These are phyloP conservation scores for Cactoblastis cactorum DNA, from an alignment of 2,888 invertebrate species.

Conservation along the genomic window DNA sequence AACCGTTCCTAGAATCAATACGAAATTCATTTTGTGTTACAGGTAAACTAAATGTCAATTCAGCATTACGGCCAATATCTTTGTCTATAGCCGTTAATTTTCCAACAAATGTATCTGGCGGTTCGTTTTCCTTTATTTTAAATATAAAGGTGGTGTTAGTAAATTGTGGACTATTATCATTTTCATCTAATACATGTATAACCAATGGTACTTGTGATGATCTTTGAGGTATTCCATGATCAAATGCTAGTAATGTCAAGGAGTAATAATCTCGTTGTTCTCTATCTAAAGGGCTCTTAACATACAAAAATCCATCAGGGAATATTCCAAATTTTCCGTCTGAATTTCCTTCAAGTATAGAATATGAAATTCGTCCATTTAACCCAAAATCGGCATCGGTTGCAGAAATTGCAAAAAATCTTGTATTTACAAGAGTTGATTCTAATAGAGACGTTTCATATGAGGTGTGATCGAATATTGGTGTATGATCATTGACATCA, in stretches of 20 bases:
- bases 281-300: constrained; percentile 90
- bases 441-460: constrained; percentile 96
- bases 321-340: constrained; percentile 95
- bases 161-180: constrained; percentile 97
- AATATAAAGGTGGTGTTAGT: constrained; percentile 94
- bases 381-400: constrained; percentile 91
- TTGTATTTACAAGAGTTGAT: constrained; percentile 93
- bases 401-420: constrained; percentile 94
- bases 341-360: constrained; percentile 91
- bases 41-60: constrained; percentile 89
- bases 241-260: constrained; percentile 89
- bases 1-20: constrained; percentile 94
- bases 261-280: constrained; percentile 96
- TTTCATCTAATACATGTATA: constrained; percentile 96
- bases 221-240: constrained; percentile 87
- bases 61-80: constrained; percentile 95
- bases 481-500: constrained; percentile 97
- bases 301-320: constrained; percentile 95
- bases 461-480: constrained; percentile 93
- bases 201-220: constrained; percentile 94
- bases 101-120: constrained; percentile 94
- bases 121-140: constrained; percentile 92
- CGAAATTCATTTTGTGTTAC: constrained; percentile 88
- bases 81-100: constrained; percentile 92
- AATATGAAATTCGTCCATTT: constrained; percentile 89